Evolutionary conservation across 2,113 vertebrate genomes (phyloP), one percentile per base, ranked within the genome.

Genomic region (Dascyllus trimaculatus): DNA sequence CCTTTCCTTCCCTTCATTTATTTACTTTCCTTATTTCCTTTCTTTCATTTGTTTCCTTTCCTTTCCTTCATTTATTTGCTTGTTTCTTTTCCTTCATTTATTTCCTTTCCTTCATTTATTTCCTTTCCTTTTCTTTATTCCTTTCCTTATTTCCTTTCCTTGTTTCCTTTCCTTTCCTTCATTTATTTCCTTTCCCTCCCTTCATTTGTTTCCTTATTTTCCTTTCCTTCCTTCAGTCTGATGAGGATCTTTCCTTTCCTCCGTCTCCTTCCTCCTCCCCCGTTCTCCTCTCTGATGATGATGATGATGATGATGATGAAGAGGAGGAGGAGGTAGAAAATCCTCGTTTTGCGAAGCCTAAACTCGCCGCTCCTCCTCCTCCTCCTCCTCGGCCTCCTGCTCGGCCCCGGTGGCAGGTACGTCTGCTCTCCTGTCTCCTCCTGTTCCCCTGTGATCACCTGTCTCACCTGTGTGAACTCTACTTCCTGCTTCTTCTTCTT

Each of bases 321-420:
- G 81, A 79, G 1, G 75, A 80, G 22, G 77, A 77, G 25, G 64
- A 45, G 49, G 40, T 15, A 21, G 79, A 92, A 26, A 94, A 91
- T 57, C 93, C 91, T 8, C 91, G 93, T 57, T 94, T 94, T 85
- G 91, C 91, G 24, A 92, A 92, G 62, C 89, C 93, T n/a, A 91
- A 89, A 49, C 48, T 79, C 4, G 13, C 7, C 7, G 21, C 56
- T 11, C 45, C 62, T 53, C 19, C 67, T 45, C 22, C 80, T 82
- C 59, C 66, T 85, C 62, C 78, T 64, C 22, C 77, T 72, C 73
- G 40, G 46, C 48, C 70, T 61, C 81, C 78, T 8, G 17, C 66
- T 62, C 81, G 48, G n/a, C 89, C 90, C 11, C 92, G 83, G 75
- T 93, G 92, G 92, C 92, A 93, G 93, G 92, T 93, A 93, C 4